Conservation (phyloP, 2,797 vertebrate genomes). For the Benthosema pterotum region DNA sequence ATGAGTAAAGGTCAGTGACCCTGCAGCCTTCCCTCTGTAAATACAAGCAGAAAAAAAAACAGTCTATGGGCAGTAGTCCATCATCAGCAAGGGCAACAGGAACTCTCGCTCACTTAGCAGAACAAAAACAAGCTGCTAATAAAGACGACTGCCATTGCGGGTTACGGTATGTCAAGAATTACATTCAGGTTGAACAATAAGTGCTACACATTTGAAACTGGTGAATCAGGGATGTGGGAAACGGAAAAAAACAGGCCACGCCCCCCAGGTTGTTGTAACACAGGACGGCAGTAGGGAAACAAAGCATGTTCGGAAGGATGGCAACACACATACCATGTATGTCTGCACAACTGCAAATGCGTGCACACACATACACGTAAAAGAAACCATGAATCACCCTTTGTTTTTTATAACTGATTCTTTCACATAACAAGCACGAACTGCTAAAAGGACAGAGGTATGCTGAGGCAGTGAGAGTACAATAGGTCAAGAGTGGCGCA, state of each 20-base stretch:
- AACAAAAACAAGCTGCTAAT: constrained; percentile 52
- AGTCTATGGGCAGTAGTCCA: constrained; percentile 43
- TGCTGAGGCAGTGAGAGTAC: constrained; percentile 23
- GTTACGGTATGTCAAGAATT: constrained; percentile 48
- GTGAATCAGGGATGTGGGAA: constrained; percentile 48
- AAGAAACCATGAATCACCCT: constrained; percentile 8
- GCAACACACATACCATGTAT: too few species aligned
- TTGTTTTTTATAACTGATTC: constrained; percentile 48
- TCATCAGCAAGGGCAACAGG: constrained; percentile 31
- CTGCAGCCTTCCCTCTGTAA: constrained; percentile 11
- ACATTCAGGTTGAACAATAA: constrained; percentile 62
- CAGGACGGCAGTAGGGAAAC: constrained; percentile 21
- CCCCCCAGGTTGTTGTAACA: constrained; percentile 25
- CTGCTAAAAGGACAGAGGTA: constrained; percentile 16
- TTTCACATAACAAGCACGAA: constrained; percentile 38
- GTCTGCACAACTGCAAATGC: too few species aligned
- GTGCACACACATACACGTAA: background rate
- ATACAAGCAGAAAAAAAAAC: background rate
- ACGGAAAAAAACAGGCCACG: constrained; percentile 47
- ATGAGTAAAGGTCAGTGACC: constrained; percentile 15
- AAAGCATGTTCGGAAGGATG: background rate
- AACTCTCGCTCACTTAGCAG: constrained; percentile 51
- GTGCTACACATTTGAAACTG: constrained; percentile 25
- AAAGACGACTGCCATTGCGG: constrained; percentile 43
- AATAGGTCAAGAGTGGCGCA: constrained; percentile 43